Evolutionary conservation across 2,888 invertebrate species (phyloP), one percentile per base, ranked within the genome.

Genomic region (Spicauda simplicius): DNA sequence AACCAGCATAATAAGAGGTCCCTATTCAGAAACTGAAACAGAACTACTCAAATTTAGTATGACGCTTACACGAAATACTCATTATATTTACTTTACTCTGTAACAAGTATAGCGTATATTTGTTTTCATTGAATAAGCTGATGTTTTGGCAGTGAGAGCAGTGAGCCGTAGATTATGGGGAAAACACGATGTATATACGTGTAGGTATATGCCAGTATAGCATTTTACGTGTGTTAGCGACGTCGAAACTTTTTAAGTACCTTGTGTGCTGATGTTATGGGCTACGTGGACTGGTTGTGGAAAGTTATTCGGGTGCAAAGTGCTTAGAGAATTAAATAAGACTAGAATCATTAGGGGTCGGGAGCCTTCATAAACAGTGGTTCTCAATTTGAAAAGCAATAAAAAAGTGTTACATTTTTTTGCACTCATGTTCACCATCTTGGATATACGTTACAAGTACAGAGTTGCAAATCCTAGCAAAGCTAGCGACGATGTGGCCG

Each of bases 191-290:
- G 7, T 4, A 25, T 5, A 25, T 25, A 25, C 25, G 5, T 33
- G 48, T 45, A 11, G 3, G 63, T 55, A 41, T 33, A 33, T 10
- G 48, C 30, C 30, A 50, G 57, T 57, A 37, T 37, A 16, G 52
- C 25, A 5, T 58, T 58, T 64, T 53, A 58, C 53, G 58, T 53
- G 58, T 53, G 53, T 64, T 58, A n/a, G 33, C 48, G 56, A 19
- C 58, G n/a, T 58, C 25, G 30, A 64, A 64, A 64, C 64, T 64
- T 65, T 60, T 65, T 65, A 65, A 65, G 65, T 59, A 54, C 59
- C 53, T 53, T 54, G 59, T 65, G 54, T 45, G 58, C 45, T 19
- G 53, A 65, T 53, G 53, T 58, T 65, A 65, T 53, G 52, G 58
- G 59, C 65, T 19, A 59, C 53, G 45, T 59, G 30, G 53, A 54